Evolutionary conservation across 2,113 vertebrate genomes (phyloP), one percentile per base, ranked within the genome.

Genomic region (Lethenteron reissneri): DNA sequence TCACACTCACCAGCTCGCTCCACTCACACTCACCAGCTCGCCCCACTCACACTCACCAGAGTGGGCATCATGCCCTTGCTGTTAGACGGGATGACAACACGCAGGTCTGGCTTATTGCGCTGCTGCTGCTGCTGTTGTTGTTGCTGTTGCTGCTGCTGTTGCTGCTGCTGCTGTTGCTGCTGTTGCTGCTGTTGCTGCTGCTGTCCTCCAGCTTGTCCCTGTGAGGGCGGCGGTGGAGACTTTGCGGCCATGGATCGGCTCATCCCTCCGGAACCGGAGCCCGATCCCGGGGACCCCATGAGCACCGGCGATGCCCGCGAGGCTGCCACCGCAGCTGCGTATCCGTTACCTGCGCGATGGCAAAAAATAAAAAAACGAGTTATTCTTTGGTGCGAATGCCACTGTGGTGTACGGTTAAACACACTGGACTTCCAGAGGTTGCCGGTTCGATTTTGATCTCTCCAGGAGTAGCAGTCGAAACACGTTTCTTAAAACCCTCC

Each of bases 31-130:
- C 41, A 41, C 41, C 41, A 41, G 41, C 41, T 41, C 6, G 41
- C 41, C 41, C 41, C 41, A 41, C 6, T 41, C 41, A 41, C 41
- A 41, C 86, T 85, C 82, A 99, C 94, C 86, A 96, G 74, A n/a
- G 92, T 90, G 70, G 90, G 90, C 92, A 99, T 96, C 88, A 94
- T 88, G 78, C 88, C 87, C 82, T 99, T 99, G 86, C 87, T 90
- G 69, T 89, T 87, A 73, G 91, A 88, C 2, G 94, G 94, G 79
- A 99, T 99, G 78, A 97, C 91, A 11, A 99, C 94, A 71, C 91
- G 86, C 25, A 99, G 86, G 80, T 99, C 94, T 13, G 92, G 94
- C 77, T 99, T 78, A 88, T 90, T 69, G n/a, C 91, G 87, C 58
- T 85, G 81, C 73, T 80, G 85, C 2, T 81, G 82, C n/a, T 79